phyloP scores from a whole-genome alignment of 2,888 invertebrate genomes.

The Arenicola marina region DNA sequence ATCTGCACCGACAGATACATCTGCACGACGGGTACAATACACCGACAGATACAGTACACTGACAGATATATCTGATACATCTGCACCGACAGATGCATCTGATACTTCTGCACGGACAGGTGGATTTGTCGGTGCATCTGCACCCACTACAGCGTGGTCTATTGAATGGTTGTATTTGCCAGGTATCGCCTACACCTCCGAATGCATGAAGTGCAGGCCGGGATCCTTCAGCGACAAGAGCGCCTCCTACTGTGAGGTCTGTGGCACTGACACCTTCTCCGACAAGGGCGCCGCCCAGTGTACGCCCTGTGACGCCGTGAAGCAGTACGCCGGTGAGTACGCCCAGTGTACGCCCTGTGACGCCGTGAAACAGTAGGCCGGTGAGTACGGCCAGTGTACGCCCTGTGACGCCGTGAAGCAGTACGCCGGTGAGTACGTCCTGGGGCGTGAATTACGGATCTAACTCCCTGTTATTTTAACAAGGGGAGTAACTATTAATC shows the following conservation, averaged over 20 bases:
- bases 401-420: constrained; percentile 61
- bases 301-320: constrained; percentile 58
- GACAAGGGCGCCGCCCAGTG: constrained; percentile 61
- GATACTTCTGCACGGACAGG: too few species aligned
- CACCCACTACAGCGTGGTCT: too few species aligned
- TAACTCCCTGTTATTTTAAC: too few species aligned
- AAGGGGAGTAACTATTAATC: too few species aligned
- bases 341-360: not conserved
- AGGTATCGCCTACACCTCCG: constrained; percentile 67
- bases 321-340: constrained; percentile 50
- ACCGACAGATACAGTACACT: too few species aligned
- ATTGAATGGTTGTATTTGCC: not conserved
- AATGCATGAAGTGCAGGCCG: constrained; percentile 63
- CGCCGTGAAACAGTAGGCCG: too few species aligned
- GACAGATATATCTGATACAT: too few species aligned
- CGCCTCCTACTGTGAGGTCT: constrained; percentile 57
- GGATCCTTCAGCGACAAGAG: constrained; percentile 63
- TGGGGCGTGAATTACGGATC: too few species aligned
- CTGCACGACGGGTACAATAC: too few species aligned
- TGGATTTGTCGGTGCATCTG: too few species aligned
- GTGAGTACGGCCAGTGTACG: constrained; percentile 58
- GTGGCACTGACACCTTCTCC: constrained; percentile 63
- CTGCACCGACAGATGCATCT: too few species aligned
- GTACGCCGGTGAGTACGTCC: constrained; percentile 41
- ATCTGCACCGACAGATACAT: too few species aligned